These are phyloP conservation scores for Notamacropus eugenii DNA, from an alignment of 2,797 vertebrate genomes.

Conservation along the genomic window DNA sequence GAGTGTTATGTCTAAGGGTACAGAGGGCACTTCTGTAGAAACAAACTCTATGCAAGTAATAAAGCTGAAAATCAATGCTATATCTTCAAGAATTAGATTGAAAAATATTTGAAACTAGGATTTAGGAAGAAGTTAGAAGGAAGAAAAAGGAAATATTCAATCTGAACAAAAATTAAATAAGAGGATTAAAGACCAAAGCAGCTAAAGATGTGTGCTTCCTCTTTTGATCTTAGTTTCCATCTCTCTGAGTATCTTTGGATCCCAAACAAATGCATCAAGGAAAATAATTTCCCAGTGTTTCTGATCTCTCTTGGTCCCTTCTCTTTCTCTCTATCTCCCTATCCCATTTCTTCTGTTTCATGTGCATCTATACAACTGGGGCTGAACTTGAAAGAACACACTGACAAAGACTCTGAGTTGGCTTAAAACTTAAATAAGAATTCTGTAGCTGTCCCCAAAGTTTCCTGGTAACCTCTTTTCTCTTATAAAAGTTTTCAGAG, in stretches of 20 bases:
- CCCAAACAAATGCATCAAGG: not conserved
- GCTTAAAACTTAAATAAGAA: slow-evolving; percentile 17
- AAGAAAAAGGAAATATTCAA: not conserved
- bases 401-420: not conserved
- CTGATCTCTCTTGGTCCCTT: not conserved
- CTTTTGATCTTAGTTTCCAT: not conserved
- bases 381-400: not conserved
- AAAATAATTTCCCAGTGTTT: not conserved
- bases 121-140: not conserved
- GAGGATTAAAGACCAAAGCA: not conserved
- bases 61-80: not conserved
- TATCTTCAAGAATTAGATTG: not conserved
- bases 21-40: not conserved
- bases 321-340: not conserved
- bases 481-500: slow-evolving; percentile 26
- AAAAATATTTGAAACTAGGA: not conserved
- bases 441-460: not conserved
- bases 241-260: not conserved
- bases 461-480: not conserved
- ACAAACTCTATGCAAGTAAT: not conserved
- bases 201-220: not conserved
- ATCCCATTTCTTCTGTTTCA: not conserved
- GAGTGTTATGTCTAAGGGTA: not conserved
- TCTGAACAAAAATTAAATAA: not conserved
- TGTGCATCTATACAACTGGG: not conserved